Evolutionary conservation across 2,888 invertebrate genomes (phyloP).

Genomic region (Cecidostiba fungosa): DNA sequence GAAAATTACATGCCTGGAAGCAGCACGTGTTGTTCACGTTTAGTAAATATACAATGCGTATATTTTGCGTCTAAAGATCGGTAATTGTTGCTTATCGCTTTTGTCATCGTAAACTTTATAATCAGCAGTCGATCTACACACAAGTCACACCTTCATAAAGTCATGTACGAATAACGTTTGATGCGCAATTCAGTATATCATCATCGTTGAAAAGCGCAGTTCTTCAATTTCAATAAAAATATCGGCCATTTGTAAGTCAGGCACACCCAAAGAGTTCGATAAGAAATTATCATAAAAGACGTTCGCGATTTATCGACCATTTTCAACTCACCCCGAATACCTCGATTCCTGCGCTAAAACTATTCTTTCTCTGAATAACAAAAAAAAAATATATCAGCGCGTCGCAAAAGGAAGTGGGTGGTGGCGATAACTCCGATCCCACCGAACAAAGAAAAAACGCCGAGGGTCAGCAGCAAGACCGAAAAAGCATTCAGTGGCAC

Average conservation of each 20-base stretch:
- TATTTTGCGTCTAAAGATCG: too few species aligned
- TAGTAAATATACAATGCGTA: too few species aligned
- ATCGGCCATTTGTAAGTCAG: not conserved
- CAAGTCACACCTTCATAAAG: not conserved
- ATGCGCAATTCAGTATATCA: too few species aligned
- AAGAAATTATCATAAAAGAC: conserved; percentile 3
- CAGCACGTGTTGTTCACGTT: too few species aligned
- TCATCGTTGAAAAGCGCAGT: not conserved
- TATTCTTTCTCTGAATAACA: not conserved
- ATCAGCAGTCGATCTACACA: not conserved
- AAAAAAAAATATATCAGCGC: not conserved
- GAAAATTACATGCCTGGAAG: not conserved
- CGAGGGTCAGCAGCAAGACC: not conserved
- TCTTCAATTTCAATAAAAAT: not conserved
- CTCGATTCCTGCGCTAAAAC: not conserved
- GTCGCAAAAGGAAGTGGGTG: not conserved
- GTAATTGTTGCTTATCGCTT: too few species aligned
- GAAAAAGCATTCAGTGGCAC: not conserved
- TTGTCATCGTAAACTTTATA: too few species aligned
- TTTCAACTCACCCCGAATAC: not conserved
- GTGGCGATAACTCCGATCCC: not conserved
- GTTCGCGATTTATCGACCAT: not conserved
- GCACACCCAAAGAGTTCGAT: not conserved
- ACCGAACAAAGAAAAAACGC: not conserved
- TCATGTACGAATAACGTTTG: not conserved